phyloP scores from a whole-genome alignment of 2,888 invertebrate genomes.

The Erynnis tages region DNA sequence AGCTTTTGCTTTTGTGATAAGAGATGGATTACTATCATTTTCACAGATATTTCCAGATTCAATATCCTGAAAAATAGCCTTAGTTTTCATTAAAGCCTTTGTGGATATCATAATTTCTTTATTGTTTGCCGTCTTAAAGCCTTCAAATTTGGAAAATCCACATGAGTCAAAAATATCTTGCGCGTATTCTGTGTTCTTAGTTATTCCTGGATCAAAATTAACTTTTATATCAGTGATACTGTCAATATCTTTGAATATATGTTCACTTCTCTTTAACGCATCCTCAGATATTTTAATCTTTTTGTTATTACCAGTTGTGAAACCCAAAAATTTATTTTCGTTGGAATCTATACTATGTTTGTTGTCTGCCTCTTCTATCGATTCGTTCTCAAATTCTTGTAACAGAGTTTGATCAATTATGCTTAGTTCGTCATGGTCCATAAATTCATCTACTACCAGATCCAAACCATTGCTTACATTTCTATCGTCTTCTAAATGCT shows the following conservation, averaged over 20 bases:
- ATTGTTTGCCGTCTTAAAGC: conserved; percentile 46
- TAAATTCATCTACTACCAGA: conserved; percentile 13
- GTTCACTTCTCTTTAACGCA: conserved; percentile 44
- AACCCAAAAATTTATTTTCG: conserved; percentile 42
- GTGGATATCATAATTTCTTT: conserved; percentile 45
- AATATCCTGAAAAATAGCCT: conserved; percentile 46
- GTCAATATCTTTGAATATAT: conserved; percentile 46
- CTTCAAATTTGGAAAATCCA: conserved; percentile 13
- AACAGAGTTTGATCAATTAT: conserved; percentile 22
- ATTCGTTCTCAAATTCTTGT: conserved; percentile 31
- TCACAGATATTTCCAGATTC: conserved; percentile 1
- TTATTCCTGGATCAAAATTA: not conserved
- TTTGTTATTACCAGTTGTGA: conserved; percentile 50
- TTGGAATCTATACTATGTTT: too few relatives aligned
- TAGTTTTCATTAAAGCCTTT: conserved; percentile 39
- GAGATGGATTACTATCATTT: conserved; percentile 15
- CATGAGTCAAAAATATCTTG: not conserved
- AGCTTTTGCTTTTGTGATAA: not conserved
- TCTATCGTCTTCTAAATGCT: too few relatives aligned
- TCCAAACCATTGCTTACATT: too few relatives aligned
- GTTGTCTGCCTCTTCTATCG: conserved; percentile 8
- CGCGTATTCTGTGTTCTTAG: not conserved
- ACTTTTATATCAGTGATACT: conserved; percentile 4
- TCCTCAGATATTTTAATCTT: conserved; percentile 40
- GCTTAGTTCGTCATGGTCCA: conserved; percentile 9